A percentile compares a stretch with the other conserved stretches of the same genome.
Conservation (phyloP, 2,888 invertebrate genomes). For the Ommatoiulus sabulosus region DNA sequence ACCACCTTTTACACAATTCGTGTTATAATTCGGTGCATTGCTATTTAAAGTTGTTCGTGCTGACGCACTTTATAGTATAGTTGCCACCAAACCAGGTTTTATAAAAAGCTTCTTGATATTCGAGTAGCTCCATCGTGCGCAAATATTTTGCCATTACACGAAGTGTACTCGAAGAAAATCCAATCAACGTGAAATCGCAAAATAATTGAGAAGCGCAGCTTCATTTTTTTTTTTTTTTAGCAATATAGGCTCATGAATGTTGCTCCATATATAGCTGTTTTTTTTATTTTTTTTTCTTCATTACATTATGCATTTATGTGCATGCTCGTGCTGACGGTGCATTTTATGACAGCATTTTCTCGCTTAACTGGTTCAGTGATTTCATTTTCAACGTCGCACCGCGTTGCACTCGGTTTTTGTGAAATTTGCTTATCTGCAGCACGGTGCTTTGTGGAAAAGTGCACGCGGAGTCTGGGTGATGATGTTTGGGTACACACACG, state of each 20-base stretch:
- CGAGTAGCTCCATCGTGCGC: background rate
- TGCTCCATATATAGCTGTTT: background rate
- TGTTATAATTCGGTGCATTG: background rate
- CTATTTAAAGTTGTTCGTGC: background rate
- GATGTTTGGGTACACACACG: background rate
- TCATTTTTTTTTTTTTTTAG: background rate
- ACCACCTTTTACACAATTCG: background rate
- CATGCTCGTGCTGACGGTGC: slow-evolving; percentile 5
- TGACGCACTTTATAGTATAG: background rate
- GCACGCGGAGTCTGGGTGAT: background rate
- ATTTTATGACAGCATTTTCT: slow-evolving; percentile 28
- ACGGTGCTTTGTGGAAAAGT: background rate
- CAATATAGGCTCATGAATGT: background rate
- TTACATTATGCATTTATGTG: background rate
- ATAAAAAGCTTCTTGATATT: background rate
- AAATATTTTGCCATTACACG: background rate
- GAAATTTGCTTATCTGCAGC: background rate
- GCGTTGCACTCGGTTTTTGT: background rate
- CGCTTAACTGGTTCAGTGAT: slow-evolving; percentile 6
- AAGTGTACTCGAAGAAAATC: background rate
- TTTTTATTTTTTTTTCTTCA: background rate
- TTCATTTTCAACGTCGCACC: background rate
- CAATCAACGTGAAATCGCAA: slow-evolving; percentile 21
- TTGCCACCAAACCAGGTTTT: background rate
- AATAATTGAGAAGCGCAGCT: background rate